Evolutionary conservation across 2,797 vertebrate genomes (phyloP).

Genomic region (Sebastes itinus): DNA sequence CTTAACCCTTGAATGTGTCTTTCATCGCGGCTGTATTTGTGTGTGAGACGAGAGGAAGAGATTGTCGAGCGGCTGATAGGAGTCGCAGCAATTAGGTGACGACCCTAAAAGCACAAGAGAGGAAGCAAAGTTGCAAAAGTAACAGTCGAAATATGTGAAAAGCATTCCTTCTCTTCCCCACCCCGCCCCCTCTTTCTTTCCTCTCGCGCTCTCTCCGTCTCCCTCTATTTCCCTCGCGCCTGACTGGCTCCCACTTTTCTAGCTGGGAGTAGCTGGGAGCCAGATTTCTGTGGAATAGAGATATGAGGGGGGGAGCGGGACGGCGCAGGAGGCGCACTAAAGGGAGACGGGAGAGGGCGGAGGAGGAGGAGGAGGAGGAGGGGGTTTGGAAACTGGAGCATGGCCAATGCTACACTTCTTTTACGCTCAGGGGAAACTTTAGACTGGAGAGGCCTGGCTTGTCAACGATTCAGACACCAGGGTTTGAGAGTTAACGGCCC

Average conservation of each 20-base stretch:
- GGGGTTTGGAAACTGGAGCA: conserved; percentile 73
- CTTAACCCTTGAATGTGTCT: conserved; percentile 60
- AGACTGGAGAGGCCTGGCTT: conserved; percentile 63
- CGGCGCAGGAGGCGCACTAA: conserved; percentile 69
- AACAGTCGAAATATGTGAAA: conserved; percentile 73
- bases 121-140: conserved; percentile 76
- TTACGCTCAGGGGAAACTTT: conserved; percentile 73
- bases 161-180: conserved; percentile 68
- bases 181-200: conserved; percentile 55
- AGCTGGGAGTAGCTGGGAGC: conserved; percentile 74
- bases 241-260: conserved; percentile 67
- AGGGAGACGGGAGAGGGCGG: conserved; percentile 41
- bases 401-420: conserved; percentile 74
- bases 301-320: conserved; percentile 76
- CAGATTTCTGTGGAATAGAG: conserved; percentile 83
- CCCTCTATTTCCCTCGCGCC: conserved; percentile 64
- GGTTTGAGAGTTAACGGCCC: conserved; percentile 51
- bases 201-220: conserved; percentile 54
- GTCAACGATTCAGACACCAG: conserved; percentile 66
- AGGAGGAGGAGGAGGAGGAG: not conserved
- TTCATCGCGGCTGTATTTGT: conserved; percentile 25
- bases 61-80: conserved; percentile 17
- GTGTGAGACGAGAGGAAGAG: conserved; percentile 1
- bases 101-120: conserved; percentile 43
- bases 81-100: conserved; percentile 31